Conservation (phyloP, 2,888 invertebrate species). For the Danaus chrysippus region DNA sequence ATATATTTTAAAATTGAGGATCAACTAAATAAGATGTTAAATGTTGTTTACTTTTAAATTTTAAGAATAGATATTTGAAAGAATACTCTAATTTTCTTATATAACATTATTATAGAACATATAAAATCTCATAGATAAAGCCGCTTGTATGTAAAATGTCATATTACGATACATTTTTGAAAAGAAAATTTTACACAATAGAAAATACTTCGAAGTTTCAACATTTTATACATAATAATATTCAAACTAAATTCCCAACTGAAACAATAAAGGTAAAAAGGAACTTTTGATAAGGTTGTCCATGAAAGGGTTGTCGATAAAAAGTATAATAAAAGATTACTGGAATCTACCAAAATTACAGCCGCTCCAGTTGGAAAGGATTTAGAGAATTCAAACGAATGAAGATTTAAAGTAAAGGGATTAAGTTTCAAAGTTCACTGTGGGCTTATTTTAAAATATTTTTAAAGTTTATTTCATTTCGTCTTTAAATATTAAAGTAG, state of each 20-base stretch:
- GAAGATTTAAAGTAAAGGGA: background rate
- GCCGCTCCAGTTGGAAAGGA: slow-evolving; percentile 5
- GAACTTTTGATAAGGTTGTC: background rate
- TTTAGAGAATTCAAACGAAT: slow-evolving; percentile 9
- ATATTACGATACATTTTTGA: too few relatives aligned
- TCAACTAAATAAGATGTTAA: too few relatives aligned
- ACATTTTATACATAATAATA: too few relatives aligned
- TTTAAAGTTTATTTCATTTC: background rate
- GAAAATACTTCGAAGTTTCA: too few relatives aligned
- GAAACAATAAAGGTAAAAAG: background rate
- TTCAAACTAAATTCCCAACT: background rate
- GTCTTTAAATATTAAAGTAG: background rate
- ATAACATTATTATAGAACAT: too few relatives aligned
- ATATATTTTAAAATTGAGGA: too few relatives aligned
- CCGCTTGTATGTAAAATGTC: too few relatives aligned
- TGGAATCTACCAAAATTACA: slow-evolving; percentile 13
- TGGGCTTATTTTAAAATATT: background rate
- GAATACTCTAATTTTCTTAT: too few relatives aligned
- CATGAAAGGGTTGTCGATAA: slow-evolving; percentile 10
- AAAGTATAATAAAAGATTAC: slow-evolving; percentile 15
- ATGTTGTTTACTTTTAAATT: too few relatives aligned
- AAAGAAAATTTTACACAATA: too few relatives aligned
- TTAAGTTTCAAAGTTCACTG: slow-evolving; percentile 2
- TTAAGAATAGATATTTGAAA: too few relatives aligned
- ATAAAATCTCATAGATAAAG: too few relatives aligned